Conservation (phyloP, 2,113 vertebrate species). For the Microcebus lehilahytsara region DNA sequence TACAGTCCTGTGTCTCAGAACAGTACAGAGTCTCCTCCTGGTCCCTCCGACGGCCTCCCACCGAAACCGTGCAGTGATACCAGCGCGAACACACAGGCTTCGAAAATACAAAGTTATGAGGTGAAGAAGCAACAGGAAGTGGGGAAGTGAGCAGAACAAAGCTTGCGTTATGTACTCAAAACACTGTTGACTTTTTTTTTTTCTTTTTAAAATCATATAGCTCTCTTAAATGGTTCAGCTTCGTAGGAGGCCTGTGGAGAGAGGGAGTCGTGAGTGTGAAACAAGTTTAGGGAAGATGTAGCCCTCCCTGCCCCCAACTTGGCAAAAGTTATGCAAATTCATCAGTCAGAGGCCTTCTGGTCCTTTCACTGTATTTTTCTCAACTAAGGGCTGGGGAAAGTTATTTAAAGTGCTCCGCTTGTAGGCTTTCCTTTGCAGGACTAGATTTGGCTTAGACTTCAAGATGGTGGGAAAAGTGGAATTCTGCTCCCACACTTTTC, state of each 20-base stretch:
- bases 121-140: slow-evolving; percentile 80
- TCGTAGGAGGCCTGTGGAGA: neutral
- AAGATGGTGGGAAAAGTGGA: neutral
- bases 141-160: slow-evolving; percentile 71
- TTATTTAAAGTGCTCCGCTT: neutral
- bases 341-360: neutral
- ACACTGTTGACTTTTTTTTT: slow-evolving; percentile 53
- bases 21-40: neutral
- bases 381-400: neutral
- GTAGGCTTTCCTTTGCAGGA: neutral
- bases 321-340: slow-evolving; percentile 38
- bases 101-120: slow-evolving; percentile 56
- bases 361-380: neutral
- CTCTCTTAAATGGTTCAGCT: neutral
- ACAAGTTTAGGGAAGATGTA: neutral
- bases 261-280: neutral
- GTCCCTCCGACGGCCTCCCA: neutral
- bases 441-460: neutral
- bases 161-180: slow-evolving; percentile 64
- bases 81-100: slow-evolving; percentile 49
- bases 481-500: neutral
- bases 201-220: neutral
- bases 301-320: neutral
- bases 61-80: slow-evolving; percentile 18
- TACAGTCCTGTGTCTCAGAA: slow-evolving; percentile 48